Evolutionary conservation across 2,888 invertebrate genomes (phyloP).

Genomic region (Cephus nigrinus): DNA sequence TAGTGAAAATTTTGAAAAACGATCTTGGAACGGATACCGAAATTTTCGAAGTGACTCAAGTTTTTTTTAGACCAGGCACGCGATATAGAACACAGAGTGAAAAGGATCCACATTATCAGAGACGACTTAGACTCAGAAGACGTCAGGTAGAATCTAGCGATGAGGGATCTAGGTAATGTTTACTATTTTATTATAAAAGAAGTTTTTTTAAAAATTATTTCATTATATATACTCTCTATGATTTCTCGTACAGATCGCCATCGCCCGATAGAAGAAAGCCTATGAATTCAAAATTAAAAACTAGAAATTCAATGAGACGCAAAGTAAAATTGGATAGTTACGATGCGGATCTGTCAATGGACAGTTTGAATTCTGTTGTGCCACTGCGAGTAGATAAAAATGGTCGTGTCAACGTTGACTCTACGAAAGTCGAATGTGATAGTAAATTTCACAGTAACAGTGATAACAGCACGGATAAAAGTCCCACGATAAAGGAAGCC

Average conservation of each 20-base stretch:
- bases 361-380: slow-evolving; percentile 62
- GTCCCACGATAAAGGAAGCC: slow-evolving; percentile 19
- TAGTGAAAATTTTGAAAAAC: slow-evolving; percentile 8
- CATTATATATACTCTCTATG: background rate
- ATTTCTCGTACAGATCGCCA: slow-evolving; percentile 47
- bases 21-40: slow-evolving; percentile 23
- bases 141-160: slow-evolving; percentile 68
- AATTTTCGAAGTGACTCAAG: slow-evolving; percentile 52
- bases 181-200: background rate
- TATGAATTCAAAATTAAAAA: slow-evolving; percentile 46
- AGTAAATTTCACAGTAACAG: slow-evolving; percentile 44
- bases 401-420: slow-evolving; percentile 66
- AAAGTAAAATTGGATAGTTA: slow-evolving; percentile 52
- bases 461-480: slow-evolving; percentile 21
- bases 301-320: slow-evolving; percentile 34
- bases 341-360: slow-evolving; percentile 60
- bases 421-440: slow-evolving; percentile 57
- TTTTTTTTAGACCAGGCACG: slow-evolving; percentile 72
- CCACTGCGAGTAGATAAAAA: slow-evolving; percentile 70
- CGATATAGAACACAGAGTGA: slow-evolving; percentile 91
- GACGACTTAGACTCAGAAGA: slow-evolving; percentile 75
- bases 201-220: background rate
- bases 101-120: slow-evolving; percentile 85
- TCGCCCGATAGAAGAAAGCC: slow-evolving; percentile 54
- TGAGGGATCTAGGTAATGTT: slow-evolving; percentile 61